Conservation (phyloP, 2,113 vertebrate species). For the Ophiodon elongatus region DNA sequence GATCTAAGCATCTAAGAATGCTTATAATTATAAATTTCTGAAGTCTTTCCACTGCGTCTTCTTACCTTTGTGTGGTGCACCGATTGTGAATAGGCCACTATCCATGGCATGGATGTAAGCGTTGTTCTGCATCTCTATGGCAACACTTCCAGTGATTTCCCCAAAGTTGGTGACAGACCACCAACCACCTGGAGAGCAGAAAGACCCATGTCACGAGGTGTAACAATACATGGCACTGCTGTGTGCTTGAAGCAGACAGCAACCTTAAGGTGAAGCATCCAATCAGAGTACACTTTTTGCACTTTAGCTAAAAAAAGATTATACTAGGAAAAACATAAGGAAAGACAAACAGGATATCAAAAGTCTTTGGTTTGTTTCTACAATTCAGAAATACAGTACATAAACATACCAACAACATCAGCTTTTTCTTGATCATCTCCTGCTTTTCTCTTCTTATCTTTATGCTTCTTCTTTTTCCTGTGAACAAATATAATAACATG, state of each 20-base stretch:
- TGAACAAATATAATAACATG: background rate
- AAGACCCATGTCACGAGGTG: background rate
- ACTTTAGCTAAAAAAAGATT: background rate
- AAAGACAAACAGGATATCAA: background rate
- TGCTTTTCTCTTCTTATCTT: constrained; percentile 90
- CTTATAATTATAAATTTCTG: no score
- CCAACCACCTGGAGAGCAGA: constrained; percentile 88
- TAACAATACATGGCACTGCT: background rate
- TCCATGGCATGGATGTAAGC: constrained; percentile 95
- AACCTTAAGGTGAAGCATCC: background rate
- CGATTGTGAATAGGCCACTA: constrained; percentile 95
- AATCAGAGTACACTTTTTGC: background rate
- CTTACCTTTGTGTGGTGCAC: constrained; percentile 92
- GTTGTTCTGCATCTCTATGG: constrained; percentile 96
- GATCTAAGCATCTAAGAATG: no score
- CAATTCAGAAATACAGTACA: background rate
- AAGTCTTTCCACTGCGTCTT: background rate
- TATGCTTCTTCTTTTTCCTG: constrained; percentile 92
- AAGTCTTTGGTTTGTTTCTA: background rate
- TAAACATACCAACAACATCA: constrained; percentile 89
- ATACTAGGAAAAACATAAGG: background rate
- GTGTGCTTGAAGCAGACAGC: background rate
- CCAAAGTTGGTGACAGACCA: constrained; percentile 90
- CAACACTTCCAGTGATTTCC: constrained; percentile 93
- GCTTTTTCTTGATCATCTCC: constrained; percentile 85